Conservation (phyloP, 2,888 invertebrate species). For the Hypselothyrea guttata region DNA sequence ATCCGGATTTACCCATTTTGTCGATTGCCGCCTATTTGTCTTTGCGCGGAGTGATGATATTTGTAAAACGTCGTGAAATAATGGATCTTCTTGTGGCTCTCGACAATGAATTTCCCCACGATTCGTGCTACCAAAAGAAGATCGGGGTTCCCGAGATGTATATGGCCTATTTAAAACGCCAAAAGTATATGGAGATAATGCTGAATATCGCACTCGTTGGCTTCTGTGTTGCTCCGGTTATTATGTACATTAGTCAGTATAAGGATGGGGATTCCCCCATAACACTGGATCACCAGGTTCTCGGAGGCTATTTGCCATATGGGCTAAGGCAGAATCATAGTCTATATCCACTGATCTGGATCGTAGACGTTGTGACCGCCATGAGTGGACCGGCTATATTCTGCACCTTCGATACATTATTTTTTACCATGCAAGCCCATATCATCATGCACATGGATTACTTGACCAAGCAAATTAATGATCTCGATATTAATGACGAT, state of each 20-base stretch:
- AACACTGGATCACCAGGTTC: slow-evolving; percentile 35
- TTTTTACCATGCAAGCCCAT: slow-evolving; percentile 44
- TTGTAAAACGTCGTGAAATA: slow-evolving; percentile 35
- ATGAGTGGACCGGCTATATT: slow-evolving; percentile 33
- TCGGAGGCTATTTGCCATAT: slow-evolving; percentile 52
- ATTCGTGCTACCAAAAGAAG: slow-evolving; percentile 28
- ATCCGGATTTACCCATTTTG: slow-evolving; percentile 23
- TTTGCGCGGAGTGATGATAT: slow-evolving; percentile 42
- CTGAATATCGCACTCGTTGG: accelerated
- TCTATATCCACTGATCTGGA: slow-evolving; percentile 27
- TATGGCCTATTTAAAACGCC: background rate
- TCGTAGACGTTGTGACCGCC: slow-evolving; percentile 21
- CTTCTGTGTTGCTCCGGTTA: slow-evolving; percentile 12
- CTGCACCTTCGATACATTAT: slow-evolving; percentile 42
- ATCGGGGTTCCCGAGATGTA: slow-evolving; percentile 15
- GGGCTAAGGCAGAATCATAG: slow-evolving; percentile 37
- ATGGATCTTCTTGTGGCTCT: slow-evolving; percentile 34
- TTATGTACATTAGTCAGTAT: slow-evolving; percentile 22
- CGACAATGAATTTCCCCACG: slow-evolving; percentile 45
- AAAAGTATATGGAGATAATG: background rate
- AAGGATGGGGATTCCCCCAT: slow-evolving; percentile 26
- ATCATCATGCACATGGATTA: slow-evolving; percentile 55
- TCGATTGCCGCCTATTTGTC: slow-evolving; percentile 15
- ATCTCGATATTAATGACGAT: slow-evolving; percentile 8
- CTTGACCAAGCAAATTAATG: slow-evolving; percentile 16